These are phyloP conservation scores for Ectemnius cavifrons DNA, from an alignment of 2,888 invertebrate species.

Conservation along the genomic window DNA sequence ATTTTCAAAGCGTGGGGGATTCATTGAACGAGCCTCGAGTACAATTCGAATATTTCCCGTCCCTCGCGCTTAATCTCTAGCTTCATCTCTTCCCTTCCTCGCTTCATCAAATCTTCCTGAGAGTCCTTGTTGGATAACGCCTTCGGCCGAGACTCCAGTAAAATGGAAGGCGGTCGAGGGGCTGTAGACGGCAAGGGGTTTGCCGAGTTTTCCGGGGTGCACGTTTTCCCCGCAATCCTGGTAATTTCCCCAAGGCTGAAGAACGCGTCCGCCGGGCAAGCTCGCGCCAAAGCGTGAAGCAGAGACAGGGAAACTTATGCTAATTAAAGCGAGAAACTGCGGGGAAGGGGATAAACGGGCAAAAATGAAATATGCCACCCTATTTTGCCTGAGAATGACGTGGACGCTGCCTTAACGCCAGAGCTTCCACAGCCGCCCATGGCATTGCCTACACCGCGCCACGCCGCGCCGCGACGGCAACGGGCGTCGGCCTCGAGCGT, in stretches of 20 bases:
- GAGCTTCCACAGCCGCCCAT: not conserved
- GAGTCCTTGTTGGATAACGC: slow-evolving; percentile 12
- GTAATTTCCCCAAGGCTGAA: slow-evolving; percentile 63
- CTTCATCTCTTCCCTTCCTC: not conserved
- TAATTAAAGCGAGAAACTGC: slow-evolving; percentile 57
- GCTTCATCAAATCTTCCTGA: not conserved
- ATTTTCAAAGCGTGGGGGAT: not conserved
- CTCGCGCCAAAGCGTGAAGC: slow-evolving; percentile 34
- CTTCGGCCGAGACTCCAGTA: slow-evolving; percentile 13
- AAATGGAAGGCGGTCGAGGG: slow-evolving; percentile 23
- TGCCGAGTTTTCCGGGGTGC: slow-evolving; percentile 32
- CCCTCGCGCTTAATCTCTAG: not conserved
- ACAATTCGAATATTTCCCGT: not conserved
- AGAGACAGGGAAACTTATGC: slow-evolving; percentile 48
- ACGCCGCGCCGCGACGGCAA: not conserved
- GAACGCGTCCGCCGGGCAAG: slow-evolving; percentile 15
- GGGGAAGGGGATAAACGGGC: slow-evolving; percentile 37
- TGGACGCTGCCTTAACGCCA: not conserved
- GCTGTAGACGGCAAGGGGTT: not conserved
- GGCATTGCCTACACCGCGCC: not conserved
- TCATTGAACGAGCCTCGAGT: not conserved
- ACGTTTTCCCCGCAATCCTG: slow-evolving; percentile 61
- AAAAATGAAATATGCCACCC: slow-evolving; percentile 44
- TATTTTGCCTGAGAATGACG: slow-evolving; percentile 21
- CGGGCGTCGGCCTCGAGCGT: not conserved